Conservation (phyloP, 1,140 invertebrate species). For the Psilanteris sp. region DNA sequence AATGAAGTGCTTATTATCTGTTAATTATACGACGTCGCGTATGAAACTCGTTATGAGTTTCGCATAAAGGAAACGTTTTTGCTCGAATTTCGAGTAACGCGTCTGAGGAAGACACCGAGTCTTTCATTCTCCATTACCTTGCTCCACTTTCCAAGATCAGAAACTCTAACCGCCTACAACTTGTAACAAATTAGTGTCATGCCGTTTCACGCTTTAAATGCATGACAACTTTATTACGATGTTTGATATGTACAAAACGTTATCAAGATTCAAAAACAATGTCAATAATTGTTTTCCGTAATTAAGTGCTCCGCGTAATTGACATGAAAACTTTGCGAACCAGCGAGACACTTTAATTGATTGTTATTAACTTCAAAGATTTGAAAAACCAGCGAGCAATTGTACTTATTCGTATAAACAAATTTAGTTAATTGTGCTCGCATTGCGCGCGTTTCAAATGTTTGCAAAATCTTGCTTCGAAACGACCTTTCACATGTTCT, state of each 20-base stretch:
- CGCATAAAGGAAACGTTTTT: constrained; percentile 49
- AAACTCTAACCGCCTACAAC: constrained; percentile 56
- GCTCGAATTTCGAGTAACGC: constrained; percentile 25
- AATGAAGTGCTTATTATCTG: constrained; percentile 37
- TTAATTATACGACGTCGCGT: constrained; percentile 28
- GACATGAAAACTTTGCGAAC: constrained; percentile 21
- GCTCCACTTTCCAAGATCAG: constrained; percentile 67
- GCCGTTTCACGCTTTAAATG: constrained; percentile 53
- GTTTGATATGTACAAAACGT: constrained; percentile 45
- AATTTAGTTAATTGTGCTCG: no score
- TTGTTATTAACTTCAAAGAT: neutral
- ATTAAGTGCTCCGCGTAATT: constrained; percentile 37
- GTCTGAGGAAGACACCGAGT: constrained; percentile 59
- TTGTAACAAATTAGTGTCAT: constrained; percentile 60
- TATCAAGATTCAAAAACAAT: constrained; percentile 54
- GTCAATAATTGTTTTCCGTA: constrained; percentile 43
- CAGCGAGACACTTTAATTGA: constrained; percentile 22
- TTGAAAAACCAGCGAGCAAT: no score
- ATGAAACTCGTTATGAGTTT: constrained; percentile 46
- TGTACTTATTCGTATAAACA: no score
- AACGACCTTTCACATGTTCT: no score
- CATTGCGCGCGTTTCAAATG: no score
- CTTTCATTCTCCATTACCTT: constrained; percentile 71
- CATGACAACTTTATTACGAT: constrained; percentile 54
- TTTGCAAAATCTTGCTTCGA: no score